These are phyloP conservation scores for Galaxea fascicularis DNA, from an alignment of 92 coral and sea anemone genomes.

Conservation along the genomic window DNA sequence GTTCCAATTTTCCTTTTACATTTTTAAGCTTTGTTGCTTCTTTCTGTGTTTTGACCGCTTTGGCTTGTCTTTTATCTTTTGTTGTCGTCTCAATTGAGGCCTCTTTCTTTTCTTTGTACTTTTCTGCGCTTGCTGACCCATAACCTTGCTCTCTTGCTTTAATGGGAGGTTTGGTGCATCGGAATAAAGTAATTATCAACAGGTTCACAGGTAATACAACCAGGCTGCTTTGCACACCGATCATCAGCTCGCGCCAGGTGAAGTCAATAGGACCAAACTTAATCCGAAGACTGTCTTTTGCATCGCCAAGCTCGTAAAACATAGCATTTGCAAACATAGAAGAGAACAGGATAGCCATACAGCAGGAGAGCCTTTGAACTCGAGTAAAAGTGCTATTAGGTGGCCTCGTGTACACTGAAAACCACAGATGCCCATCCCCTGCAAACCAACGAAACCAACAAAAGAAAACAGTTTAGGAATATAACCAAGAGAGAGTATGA, in stretches of 20 bases:
- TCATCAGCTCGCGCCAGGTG: constrained; percentile 53
- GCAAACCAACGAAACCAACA: background rate
- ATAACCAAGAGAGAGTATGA: no score
- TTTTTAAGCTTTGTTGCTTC: background rate
- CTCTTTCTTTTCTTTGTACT: background rate
- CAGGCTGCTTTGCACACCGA: constrained; percentile 59
- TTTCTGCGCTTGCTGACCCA: background rate
- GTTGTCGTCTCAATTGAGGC: background rate
- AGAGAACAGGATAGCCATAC: constrained; percentile 60
- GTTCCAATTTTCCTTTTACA: background rate
- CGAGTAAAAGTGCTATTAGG: constrained; percentile 81
- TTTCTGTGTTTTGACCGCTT: background rate
- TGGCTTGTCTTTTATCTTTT: background rate
- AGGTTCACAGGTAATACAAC: constrained; percentile 58
- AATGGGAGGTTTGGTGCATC: constrained; percentile 51
- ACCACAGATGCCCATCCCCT: constrained; percentile 85
- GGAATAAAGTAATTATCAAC: constrained; percentile 57
- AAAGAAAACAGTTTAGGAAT: background rate
- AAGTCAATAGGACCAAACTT: constrained; percentile 62
- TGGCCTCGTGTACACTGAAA: constrained; percentile 78
- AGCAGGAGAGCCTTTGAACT: constrained; percentile 73
- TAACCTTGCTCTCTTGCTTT: background rate
- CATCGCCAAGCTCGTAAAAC: constrained; percentile 53
- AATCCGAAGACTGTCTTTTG: constrained; percentile 29
- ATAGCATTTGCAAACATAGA: constrained; percentile 68